Evolutionary conservation across 1,140 invertebrate species (phyloP).

Genomic region (Plectrocnemia conspersa): DNA sequence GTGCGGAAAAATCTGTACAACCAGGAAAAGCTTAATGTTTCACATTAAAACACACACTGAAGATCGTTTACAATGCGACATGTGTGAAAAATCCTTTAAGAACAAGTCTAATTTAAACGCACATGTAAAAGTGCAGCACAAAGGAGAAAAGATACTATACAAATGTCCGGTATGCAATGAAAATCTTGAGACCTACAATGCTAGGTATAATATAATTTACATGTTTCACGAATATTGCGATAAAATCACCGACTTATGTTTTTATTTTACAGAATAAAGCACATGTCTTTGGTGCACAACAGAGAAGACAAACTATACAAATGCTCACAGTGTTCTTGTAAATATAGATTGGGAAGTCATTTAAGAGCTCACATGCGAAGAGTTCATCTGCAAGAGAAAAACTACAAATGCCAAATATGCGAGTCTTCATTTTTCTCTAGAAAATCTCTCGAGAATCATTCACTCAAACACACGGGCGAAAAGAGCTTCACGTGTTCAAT

Average conservation of each 20-base stretch:
- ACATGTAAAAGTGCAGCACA: constrained; percentile 31
- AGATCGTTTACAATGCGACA: constrained; percentile 20
- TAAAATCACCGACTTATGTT: not conserved
- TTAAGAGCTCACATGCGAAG: constrained; percentile 41
- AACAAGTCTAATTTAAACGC: constrained; percentile 31
- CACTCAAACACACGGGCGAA: constrained; percentile 50
- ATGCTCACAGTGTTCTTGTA: constrained; percentile 42
- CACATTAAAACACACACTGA: constrained; percentile 30
- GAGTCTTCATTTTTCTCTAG: constrained; percentile 41
- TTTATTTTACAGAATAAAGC: constrained; percentile 46
- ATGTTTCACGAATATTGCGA: not conserved
- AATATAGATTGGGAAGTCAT: constrained; percentile 42
- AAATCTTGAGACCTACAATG: constrained; percentile 28
- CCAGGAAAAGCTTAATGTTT: constrained; percentile 28
- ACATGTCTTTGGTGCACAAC: constrained; percentile 44
- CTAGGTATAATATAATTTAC: constrained; percentile 18
- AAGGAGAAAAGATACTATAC: constrained; percentile 29
- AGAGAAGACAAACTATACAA: constrained; percentile 37
- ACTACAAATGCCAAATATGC: constrained; percentile 44
- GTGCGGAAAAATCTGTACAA: constrained; percentile 34
- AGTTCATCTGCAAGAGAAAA: constrained; percentile 43
- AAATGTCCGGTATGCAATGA: constrained; percentile 31
- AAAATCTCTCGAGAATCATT: constrained; percentile 46
- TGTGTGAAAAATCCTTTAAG: constrained; percentile 32
- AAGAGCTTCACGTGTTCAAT: constrained; percentile 50